Base-by-base conservation (phyloP, 2,113 vertebrate species). In the Xenopus laevis region DNA sequence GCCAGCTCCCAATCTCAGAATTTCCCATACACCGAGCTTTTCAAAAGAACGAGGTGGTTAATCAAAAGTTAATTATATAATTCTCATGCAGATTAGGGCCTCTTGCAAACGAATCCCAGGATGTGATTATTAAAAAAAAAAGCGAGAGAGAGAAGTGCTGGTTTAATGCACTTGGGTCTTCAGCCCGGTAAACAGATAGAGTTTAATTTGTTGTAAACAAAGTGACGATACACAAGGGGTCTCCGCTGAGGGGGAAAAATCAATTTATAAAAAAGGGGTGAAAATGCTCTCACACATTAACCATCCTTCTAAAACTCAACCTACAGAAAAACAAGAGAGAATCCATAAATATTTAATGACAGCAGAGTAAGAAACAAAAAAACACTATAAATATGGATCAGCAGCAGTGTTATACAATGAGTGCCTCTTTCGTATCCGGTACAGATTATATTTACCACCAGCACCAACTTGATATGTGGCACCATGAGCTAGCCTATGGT, bases 61-160 rank as follows among this genome's bases (percentile, higher is more conserved):
- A 98, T 98, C 94, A 98, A 93, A 98, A 98, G 95, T 96, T 97
- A 97, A 98, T 98, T 98, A 95, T 98, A 93, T 95, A 93, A 98
- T 97, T 96, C 94, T 96, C 92, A 98, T 98, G 96, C 95, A 98
- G 95, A 97, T 98, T 94, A 96, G 93, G 92, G 92, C 88, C 93
- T 96, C 94, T 91, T 88, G 92, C 92, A 95, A 89, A 95, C 88
- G 93, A 97, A 94, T 96, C 94, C 94, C 94, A 94, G 91, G 93
- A 91, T 92, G 92, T 89, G 94, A 93, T 94, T 92, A 94, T 93
- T 93, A 89, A 90, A 91, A 92, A 92, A 92, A 90, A 90, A 87
- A 66, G 21, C 86, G 88, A 86, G 86, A 52, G 33, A 84, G 82
- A 85, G 87, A 84, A 86, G 86, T 82, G 87, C 86, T 79, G 77